Evolutionary conservation across 2,113 vertebrate species (phyloP), one percentile per base, ranked within the genome.

Genomic region (Atrichornis clamosus): DNA sequence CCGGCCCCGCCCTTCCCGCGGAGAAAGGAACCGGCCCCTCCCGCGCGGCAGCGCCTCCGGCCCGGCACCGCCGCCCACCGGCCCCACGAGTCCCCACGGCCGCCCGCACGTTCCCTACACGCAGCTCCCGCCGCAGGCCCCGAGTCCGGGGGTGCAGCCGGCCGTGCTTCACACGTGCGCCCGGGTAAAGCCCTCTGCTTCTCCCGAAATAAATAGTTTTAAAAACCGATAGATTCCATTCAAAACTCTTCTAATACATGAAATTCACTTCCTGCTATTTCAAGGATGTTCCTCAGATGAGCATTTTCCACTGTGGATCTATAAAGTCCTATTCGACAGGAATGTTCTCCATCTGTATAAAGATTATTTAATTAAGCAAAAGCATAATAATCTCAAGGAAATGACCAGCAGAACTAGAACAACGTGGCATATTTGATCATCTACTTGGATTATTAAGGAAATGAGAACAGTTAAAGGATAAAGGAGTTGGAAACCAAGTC

Each of bases 131-230:
- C 63, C 33, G 37, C 60, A 8, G 0, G 62, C 17, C 53, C 55
- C 55, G 33, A 12, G 49, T 1, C 47, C 49, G 32, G 27, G 32
- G 17, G 3, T 47, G n/a, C 42, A 9, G 50, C 42, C 53, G 44
- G 44, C 53, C 33, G 14, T 1, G 37, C 63, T 63, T 44, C 73
- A 18, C 84, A 68, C 46, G 53, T 18, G 73, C 44, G n/a, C 56
- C 13, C 13, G 4, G 41, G 39, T 20, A 70, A 17, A 33, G 52
- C 33, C 15, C 52, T 20, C 52, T 10, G 15, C 77, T n/a, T 19
- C 15, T 11, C 50, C 41, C 42, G 2, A 33, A 73, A 4, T 0
- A 32, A 7, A 1, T 1, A 14, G 1, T 49, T 4, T 7, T 8
- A 11, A 58, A 74, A 26, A 41, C 19, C 46, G 28, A 15, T 0